These are phyloP conservation scores for Noctilio leporinus DNA, from an alignment of 2,113 vertebrate species.

Conservation along the genomic window DNA sequence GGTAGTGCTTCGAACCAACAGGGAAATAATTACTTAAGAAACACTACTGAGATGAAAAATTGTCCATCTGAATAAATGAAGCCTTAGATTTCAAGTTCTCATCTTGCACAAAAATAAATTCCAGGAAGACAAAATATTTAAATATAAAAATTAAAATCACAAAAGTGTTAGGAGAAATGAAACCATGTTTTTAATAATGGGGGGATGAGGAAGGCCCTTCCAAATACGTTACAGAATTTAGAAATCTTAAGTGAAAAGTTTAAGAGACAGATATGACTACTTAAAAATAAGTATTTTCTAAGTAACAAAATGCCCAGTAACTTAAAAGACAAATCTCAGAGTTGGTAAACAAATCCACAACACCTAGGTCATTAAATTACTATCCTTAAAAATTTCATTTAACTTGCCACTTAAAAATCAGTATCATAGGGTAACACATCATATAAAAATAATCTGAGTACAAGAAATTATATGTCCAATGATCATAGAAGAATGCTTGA, in stretches of 20 bases:
- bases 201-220: neutral
- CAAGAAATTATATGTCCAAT: neutral
- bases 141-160: neutral
- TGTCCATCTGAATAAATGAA: neutral
- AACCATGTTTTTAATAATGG: neutral
- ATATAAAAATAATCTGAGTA: neutral
- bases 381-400: neutral
- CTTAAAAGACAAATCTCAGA: neutral
- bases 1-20: neutral
- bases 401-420: neutral
- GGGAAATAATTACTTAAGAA: neutral
- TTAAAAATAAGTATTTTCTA: neutral
- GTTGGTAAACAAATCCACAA: neutral
- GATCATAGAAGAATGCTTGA: neutral
- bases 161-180: neutral
- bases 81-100: neutral
- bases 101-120: neutral
- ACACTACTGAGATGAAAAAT: neutral
- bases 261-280: neutral
- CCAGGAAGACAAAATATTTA: neutral
- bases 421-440: neutral
- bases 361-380: neutral
- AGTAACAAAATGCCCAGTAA: neutral
- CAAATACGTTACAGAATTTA: neutral
- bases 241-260: slow-evolving; percentile 11